Evolutionary conservation across 2,888 invertebrate genomes (phyloP), one percentile per base, ranked within the genome.

Genomic region (Dynastes maya): DNA sequence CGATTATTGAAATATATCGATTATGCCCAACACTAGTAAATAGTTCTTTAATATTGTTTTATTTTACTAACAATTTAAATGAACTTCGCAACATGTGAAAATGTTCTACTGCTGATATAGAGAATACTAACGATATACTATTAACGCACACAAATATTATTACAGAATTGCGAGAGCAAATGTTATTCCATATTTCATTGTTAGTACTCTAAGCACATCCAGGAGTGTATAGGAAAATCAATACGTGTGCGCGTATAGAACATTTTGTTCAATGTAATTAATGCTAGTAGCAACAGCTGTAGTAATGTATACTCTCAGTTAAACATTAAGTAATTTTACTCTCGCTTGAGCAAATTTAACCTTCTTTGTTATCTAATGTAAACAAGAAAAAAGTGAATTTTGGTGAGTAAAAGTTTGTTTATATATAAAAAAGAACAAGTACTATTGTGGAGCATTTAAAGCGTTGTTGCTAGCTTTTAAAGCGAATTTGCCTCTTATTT

Each of bases 311-410:
- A 9, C n/a, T 13, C 13, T 16, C 5, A 53, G 22, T 53, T 72
- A 72, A 45, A 58, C 37, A 40, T 32, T 37, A 72, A 22, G 16
- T 70, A 40, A 40, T 72, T 72, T 72, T 72, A 72, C 58, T 72
- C 53, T 72, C 72, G 22, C 72, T 72, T 72, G 9, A 71, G 22
- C 27, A 72, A 72, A 61, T 72, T 72, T 37, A 5, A 72, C n/a
- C 27, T 45, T 22, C 49, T 49, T 49, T 49, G 49, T 49, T 68
- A 6, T 68, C 22, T 13, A 67, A 16, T 68, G 67, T 68, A 68
- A 45, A 68, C 49, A 49, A 37, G 32, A 49, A 65, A 65, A 68
- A 68, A 49, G 67, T 68, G 45, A 68, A 49, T 68, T 29, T 49
- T 45, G 4, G 9, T 22, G n/a, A 49, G 67, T 27, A 68, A 68